Percentiles rank a stretch among this genome's conserved stretches.
Conservation (phyloP, 1,140 invertebrate genomes). For the Drosophila tani region DNA sequence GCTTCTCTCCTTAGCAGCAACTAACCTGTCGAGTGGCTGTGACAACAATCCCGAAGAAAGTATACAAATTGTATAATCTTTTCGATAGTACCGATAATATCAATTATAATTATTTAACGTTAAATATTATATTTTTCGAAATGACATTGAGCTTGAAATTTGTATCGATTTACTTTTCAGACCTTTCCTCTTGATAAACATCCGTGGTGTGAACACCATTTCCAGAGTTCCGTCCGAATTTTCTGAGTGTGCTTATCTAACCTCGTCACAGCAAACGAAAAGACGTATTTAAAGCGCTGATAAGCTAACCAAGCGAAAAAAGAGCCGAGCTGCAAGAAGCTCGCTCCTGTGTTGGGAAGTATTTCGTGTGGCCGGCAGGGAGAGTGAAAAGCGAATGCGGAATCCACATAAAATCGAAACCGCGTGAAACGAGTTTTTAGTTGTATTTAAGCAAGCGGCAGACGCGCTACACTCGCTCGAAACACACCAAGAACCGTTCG, state of each 20-base stretch:
- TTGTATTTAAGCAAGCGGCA: constrained; percentile 72
- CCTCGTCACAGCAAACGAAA: constrained; percentile 55
- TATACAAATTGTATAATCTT: too few species aligned
- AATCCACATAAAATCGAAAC: constrained; percentile 67
- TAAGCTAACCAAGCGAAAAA: constrained; percentile 68
- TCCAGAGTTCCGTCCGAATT: not conserved
- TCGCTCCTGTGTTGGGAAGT: constrained; percentile 19
- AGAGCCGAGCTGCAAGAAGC: constrained; percentile 70
- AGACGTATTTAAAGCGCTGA: constrained; percentile 77
- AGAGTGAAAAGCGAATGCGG: constrained; percentile 53
- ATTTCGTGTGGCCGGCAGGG: constrained; percentile 14
- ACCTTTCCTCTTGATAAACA: too few species aligned
- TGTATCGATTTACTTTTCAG: too few species aligned
- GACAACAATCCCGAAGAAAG: too few species aligned
- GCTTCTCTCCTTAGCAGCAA: too few species aligned
- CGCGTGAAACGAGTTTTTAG: constrained; percentile 76
- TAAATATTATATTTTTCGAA: too few species aligned
- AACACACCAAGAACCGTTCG: not conserved
- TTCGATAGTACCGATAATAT: too few species aligned
- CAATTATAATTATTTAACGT: too few species aligned
- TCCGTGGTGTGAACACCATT: too few species aligned
- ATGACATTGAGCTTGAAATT: too few species aligned
- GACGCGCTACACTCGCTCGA: constrained; percentile 54
- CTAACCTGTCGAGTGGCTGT: too few species aligned
- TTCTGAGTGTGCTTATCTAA: constrained; percentile 11